Evolutionary conservation across 2,888 invertebrate species (phyloP).

Genomic region (Bimastos eiseni): DNA sequence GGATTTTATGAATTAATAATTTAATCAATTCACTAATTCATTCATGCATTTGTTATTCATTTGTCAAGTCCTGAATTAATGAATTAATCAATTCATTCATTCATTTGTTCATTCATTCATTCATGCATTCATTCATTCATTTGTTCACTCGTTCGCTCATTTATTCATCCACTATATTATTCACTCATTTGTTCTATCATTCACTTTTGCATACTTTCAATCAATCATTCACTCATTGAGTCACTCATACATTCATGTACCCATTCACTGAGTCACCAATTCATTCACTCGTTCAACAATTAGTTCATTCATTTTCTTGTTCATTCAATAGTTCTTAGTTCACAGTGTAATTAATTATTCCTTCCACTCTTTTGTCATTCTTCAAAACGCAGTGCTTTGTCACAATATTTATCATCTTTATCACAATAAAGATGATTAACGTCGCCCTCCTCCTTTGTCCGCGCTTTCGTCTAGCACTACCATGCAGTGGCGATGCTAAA

Average conservation of each 20-base stretch:
- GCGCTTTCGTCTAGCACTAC: too few relatives aligned
- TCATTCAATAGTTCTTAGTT: too few relatives aligned
- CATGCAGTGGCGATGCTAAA: too few relatives aligned
- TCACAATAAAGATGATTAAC: too few relatives aligned
- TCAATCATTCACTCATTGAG: neutral
- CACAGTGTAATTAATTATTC: too few relatives aligned
- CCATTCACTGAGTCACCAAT: neutral
- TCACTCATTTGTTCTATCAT: neutral
- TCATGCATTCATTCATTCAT: neutral
- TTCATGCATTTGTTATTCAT: neutral
- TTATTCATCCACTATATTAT: neutral
- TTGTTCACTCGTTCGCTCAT: neutral
- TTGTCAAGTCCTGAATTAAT: neutral
- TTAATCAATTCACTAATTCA: too few relatives aligned
- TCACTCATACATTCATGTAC: neutral
- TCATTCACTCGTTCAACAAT: neutral
- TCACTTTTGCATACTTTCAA: neutral
- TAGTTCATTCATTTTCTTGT: too few relatives aligned
- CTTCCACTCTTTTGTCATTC: too few relatives aligned
- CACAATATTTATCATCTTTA: too few relatives aligned
- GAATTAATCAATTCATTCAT: neutral
- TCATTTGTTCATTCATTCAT: neutral
- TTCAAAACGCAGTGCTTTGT: too few relatives aligned
- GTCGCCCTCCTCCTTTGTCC: too few relatives aligned
- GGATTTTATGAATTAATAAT: too few relatives aligned